A percentile compares a stretch with the other conserved stretches of the same genome.
phyloP scores from a whole-genome alignment of 2,113 vertebrate species.

The Apistogramma diplotaenia region DNA sequence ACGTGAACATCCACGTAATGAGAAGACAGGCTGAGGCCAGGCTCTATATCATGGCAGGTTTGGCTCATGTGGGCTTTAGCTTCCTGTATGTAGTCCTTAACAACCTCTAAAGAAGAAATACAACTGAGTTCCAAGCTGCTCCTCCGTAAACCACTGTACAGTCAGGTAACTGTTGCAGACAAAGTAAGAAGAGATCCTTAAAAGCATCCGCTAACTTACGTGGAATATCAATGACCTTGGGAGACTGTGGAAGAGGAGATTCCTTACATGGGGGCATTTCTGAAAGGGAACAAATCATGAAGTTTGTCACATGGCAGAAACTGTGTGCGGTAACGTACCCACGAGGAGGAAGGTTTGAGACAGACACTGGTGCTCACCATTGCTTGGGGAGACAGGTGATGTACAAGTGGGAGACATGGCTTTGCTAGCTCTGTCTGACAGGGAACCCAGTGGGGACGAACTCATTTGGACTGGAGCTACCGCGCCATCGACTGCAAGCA shows the following conservation, averaged over 20 bases:
- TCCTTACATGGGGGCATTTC: constrained; percentile 33
- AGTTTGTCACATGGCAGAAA: neutral
- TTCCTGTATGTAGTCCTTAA: constrained; percentile 70
- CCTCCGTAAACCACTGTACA: neutral
- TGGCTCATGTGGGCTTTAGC: constrained; percentile 74
- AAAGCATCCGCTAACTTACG: constrained; percentile 23
- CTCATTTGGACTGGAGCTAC: constrained; percentile 60
- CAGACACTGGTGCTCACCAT: constrained; percentile 35
- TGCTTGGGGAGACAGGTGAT: constrained; percentile 27
- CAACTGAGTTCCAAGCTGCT: neutral
- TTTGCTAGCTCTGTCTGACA: constrained; percentile 61
- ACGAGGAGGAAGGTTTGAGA: neutral
- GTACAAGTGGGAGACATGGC: constrained; percentile 10
- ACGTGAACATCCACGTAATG: constrained; percentile 80
- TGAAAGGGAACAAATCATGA: constrained; percentile 28
- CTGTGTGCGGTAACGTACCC: neutral
- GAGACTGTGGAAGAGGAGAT: constrained; percentile 10
- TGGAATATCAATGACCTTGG: constrained; percentile 20
- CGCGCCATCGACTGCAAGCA: constrained; percentile 51
- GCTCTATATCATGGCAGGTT: constrained; percentile 56
- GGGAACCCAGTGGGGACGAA: constrained; percentile 60
- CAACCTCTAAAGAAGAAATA: constrained; percentile 70
- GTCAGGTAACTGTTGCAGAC: neutral
- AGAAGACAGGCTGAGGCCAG: constrained; percentile 61
- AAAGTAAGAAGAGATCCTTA: neutral